These are phyloP conservation scores for Trichomycterus rosablanca DNA, from an alignment of 2,113 vertebrate genomes.

Conservation along the genomic window DNA sequence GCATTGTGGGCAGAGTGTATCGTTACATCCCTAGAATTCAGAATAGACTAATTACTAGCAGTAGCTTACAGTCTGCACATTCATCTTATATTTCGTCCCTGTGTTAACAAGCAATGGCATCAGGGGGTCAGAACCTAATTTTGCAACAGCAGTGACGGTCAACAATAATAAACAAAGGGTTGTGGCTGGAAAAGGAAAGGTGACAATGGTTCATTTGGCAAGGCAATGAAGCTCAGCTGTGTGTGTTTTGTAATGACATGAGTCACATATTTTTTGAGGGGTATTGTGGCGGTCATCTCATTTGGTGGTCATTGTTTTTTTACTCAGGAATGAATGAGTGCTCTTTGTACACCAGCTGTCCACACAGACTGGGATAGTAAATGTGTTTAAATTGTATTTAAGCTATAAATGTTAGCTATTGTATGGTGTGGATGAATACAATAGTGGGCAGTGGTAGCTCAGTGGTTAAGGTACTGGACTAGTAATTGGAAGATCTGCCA, in stretches of 20 bases:
- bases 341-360: constrained; percentile 16
- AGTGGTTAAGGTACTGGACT: too few relatives aligned
- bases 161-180: constrained; percentile 8
- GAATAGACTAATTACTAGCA: too few relatives aligned
- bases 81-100: background rate
- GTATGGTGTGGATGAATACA: too few relatives aligned
- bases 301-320: too few relatives aligned
- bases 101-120: constrained; percentile 1
- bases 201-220: constrained; percentile 31
- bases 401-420: too few relatives aligned
- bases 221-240: constrained; percentile 14
- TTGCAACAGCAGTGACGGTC: constrained; percentile 2
- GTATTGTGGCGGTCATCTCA: constrained; percentile 7
- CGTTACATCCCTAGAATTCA: too few relatives aligned
- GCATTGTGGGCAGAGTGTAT: too few relatives aligned
- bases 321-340: too few relatives aligned
- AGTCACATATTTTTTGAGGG: constrained; percentile 17
- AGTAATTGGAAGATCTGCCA: too few relatives aligned
- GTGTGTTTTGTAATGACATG: constrained; percentile 8
- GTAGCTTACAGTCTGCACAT: background rate
- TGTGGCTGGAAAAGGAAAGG: constrained; percentile 23
- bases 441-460: too few relatives aligned
- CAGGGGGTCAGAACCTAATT: constrained; percentile 6
- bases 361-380: constrained; percentile 15
- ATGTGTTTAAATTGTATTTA: constrained; percentile 22